Percentiles rank a stretch among this genome's conserved stretches.
Conservation (phyloP, 2,113 vertebrate species). For the Blennius ocellaris region DNA sequence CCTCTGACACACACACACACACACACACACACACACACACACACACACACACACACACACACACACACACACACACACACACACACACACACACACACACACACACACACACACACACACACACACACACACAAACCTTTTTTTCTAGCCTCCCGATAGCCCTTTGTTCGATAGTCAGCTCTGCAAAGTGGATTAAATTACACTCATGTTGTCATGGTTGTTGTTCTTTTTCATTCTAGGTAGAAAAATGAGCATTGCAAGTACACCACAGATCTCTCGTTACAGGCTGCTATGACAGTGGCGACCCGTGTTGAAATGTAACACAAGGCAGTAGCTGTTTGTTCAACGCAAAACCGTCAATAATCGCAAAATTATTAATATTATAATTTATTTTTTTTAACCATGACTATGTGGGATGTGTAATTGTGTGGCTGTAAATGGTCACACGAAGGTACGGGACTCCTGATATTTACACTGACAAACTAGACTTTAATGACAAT, state of each 20-base stretch:
- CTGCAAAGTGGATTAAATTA: constrained; percentile 88
- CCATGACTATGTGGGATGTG: not conserved
- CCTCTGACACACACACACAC: not conserved
- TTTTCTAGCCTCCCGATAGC: constrained; percentile 77
- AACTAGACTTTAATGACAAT: constrained; percentile 61
- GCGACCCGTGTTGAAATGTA: constrained; percentile 27
- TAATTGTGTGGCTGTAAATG: constrained; percentile 8
- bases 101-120: constrained; percentile 7
- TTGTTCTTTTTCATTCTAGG: constrained; percentile 72
- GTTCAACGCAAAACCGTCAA: too few relatives aligned
- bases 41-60: not conserved
- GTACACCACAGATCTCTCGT: constrained; percentile 74
- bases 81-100: constrained; percentile 6
- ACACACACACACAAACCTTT: too few relatives aligned
- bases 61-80: too few relatives aligned
- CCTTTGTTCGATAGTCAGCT: constrained; percentile 83
- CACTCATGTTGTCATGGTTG: constrained; percentile 80
- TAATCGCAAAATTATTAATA: too few relatives aligned
- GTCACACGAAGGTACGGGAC: constrained; percentile 9
- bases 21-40: not conserved
- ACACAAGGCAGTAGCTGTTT: not conserved
- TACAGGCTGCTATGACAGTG: constrained; percentile 30
- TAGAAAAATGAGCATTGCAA: constrained; percentile 74
- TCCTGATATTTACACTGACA: constrained; percentile 51
- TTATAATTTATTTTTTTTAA: not conserved